phyloP scores from a whole-genome alignment of 2,797 vertebrate species.

The Melanogrammus aeglefinus region DNA sequence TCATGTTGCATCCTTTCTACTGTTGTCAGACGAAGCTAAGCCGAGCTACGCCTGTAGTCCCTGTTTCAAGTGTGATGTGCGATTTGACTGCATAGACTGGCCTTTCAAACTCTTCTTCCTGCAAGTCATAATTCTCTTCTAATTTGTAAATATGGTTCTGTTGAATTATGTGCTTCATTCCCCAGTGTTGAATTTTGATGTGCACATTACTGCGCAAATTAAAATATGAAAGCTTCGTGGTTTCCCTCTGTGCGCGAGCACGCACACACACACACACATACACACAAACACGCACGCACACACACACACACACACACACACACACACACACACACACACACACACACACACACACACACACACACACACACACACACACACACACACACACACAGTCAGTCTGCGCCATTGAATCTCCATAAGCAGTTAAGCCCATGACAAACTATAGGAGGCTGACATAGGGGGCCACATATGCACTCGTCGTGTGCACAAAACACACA shows the following conservation, averaged over 20 bases:
- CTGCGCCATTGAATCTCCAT: too few relatives aligned
- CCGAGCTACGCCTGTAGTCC: constrained; percentile 7
- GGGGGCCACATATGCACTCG: too few relatives aligned
- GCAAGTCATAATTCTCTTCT: constrained; percentile 32
- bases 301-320: constrained; percentile 1
- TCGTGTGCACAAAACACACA: constrained; percentile 10
- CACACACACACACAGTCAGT: not conserved
- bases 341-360: too few relatives aligned
- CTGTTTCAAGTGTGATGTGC: constrained; percentile 39
- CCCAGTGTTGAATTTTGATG: constrained; percentile 52
- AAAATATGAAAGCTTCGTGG: constrained; percentile 48
- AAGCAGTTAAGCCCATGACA: too few relatives aligned
- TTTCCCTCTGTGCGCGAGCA: not conserved
- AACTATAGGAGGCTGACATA: too few relatives aligned
- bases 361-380: not conserved
- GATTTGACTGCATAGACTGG: constrained; percentile 41
- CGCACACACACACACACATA: constrained; percentile 15
- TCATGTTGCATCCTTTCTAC: rapidly evolving
- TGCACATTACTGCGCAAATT: constrained; percentile 57
- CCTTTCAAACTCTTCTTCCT: constrained; percentile 17
- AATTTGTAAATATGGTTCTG: constrained; percentile 48
- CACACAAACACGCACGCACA: constrained; percentile 4
- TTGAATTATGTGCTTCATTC: constrained; percentile 53
- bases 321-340: too few relatives aligned
- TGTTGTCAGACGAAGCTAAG: too few relatives aligned